These are phyloP conservation scores for Percina caprodes DNA, from an alignment of 2,113 vertebrate genomes.

Conservation along the genomic window DNA sequence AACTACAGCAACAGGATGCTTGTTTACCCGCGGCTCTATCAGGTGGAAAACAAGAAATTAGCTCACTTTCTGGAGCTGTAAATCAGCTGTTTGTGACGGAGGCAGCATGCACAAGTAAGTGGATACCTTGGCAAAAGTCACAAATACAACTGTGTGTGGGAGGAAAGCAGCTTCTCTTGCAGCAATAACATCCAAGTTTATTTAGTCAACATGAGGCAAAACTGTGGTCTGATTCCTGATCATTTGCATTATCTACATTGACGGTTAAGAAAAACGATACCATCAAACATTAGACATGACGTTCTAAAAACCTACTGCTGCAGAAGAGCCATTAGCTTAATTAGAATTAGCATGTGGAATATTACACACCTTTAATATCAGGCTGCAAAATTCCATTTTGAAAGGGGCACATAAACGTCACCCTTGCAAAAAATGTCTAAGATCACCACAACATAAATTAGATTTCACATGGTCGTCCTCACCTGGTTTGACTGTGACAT, in stretches of 20 bases:
- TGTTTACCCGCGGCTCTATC: constrained; percentile 95
- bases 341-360: neutral
- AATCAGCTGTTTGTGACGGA: neutral
- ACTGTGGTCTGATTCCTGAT: neutral
- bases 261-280: neutral
- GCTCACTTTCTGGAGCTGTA: constrained; percentile 13
- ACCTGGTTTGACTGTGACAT: constrained; percentile 98
- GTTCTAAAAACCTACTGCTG: neutral
- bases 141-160: constrained; percentile 16
- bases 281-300: neutral
- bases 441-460: neutral
- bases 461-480: constrained; percentile 36
- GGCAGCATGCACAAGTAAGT: neutral
- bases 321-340: neutral
- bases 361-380: neutral
- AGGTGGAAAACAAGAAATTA: constrained; percentile 59
- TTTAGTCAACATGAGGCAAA: neutral
- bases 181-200: neutral
- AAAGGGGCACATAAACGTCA: neutral
- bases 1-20: constrained; percentile 92
- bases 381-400: neutral
- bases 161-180: constrained; percentile 10
- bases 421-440: neutral
- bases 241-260: neutral
- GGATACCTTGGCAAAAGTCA: neutral